Base-by-base conservation (phyloP, 2,888 invertebrate species). In the Clunio marinus region DNA sequence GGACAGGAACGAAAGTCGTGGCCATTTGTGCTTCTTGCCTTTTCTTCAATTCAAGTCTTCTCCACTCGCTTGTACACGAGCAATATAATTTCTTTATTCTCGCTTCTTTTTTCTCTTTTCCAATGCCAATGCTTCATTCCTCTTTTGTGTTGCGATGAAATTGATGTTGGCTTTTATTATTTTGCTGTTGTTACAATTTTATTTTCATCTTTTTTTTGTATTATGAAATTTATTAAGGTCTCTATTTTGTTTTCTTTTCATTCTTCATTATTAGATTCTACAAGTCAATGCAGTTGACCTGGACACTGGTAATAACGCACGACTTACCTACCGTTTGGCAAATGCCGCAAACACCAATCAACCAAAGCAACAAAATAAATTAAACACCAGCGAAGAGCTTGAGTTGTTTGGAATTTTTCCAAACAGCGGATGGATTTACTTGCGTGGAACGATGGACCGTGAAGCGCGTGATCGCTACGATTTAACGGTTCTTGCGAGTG, bases 291-390 rank as follows among this genome's bases (percentile, higher is more conserved):
- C 97, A 1, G 86, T 89, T 70, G 97, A 97, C 80, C 84, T 88
- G 74, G 97, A 98, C 76, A 95, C 94, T 13, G 96, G 96, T 8
- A 93, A 93, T 80, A 97, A 98, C 79, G 96, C 94, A 1, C 84
- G 94, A 66, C 83, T 98, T 72, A 91, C 93, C 57, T 96, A 96
- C 78, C 86, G 87, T 70, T 84, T 96, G 70, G 76, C 84, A 22
- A 51, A 58, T 20, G 10, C 22, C 55, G 25, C 41, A 24, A 45
- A 22, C 45, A 22, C 32, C 68, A 63, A 71, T 41, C 27, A 17
- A 22, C 22, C 10, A 59, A 46, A 62, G 25, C 59, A 58, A 45
- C 25, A 24, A 27, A 35, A 55, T 25, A 59, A 67, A 58, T 32
- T 28, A 22, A 51, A 17, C 59, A 63, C 71, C 70, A 75, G 76